Base-by-base conservation (phyloP, 1,140 invertebrate species). In the Cydia strobilella region DNA sequence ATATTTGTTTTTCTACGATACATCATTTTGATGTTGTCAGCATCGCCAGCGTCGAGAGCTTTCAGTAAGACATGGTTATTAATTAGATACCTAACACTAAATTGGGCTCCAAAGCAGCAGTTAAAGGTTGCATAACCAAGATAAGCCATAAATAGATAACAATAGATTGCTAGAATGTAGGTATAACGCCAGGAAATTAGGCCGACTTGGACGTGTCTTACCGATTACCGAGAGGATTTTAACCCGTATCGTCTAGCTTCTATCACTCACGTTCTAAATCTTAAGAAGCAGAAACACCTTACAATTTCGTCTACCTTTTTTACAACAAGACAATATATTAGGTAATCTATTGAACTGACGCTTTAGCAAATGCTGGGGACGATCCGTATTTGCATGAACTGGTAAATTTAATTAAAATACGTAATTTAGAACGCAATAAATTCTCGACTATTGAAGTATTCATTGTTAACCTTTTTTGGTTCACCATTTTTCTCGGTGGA, bases 191-290 rank as follows among this genome's bases (percentile, higher is more conserved):
- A 59, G 31, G 25, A 66, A 66, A 39, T 10, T n/a, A 18, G 65
- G 31, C 6, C 63, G 27, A 35, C 12, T 27, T 15, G 13, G 15
- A 31, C 25, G 25, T 35, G 23, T 42, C 31, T 69, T 13, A 42
- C 31, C 12, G 27, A 65, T 69, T 13, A 42, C 31, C 12, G 27
- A 65, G 54, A 59, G 51, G n/a, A 23, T 59, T 31, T 35, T 35
- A 15, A 65, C 31, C 65, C 35, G 65, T 69, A 39, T 69, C 31
- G 27, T 39, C 31, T 69, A 69, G 20, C 51, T 59, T 23, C 54
- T 6, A 59, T 9, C 51, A 4, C 5, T 23, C 51, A 20, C 5
- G 51, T 18, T 54, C 51, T 1, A 59, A 51, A 51, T 51, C 2
- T 45, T 45, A 15, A 45, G 4, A 51, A 15, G 45, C 15, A 4